phyloP scores from a whole-genome alignment of 2,797 vertebrate species.

The Telmatherina bonti region DNA sequence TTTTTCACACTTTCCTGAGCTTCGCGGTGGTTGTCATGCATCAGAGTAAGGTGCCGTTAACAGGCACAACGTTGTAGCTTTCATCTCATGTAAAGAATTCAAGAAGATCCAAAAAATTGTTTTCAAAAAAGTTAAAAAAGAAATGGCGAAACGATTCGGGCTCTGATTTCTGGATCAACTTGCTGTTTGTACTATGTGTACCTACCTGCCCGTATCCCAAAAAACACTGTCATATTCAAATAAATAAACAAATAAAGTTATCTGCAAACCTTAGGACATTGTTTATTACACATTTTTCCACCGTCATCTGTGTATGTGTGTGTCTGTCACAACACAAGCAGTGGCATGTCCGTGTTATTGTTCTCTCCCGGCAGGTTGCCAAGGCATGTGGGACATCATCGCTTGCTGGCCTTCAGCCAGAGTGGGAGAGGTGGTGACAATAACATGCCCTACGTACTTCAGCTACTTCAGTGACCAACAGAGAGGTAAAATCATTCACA shows the following conservation, averaged over 20 bases:
- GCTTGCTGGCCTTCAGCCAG: slow-evolving; percentile 92
- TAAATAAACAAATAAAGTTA: not conserved
- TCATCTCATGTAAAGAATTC: slow-evolving; percentile 1
- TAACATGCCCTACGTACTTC: slow-evolving; percentile 89
- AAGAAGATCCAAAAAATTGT: not conserved
- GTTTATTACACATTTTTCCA: not conserved
- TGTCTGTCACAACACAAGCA: slow-evolving; percentile 3
- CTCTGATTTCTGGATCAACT: too few species aligned
- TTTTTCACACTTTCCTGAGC: slow-evolving; percentile 7
- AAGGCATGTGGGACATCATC: slow-evolving; percentile 92
- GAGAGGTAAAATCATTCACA: slow-evolving; percentile 71
- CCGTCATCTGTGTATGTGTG: not conserved
- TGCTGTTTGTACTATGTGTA: not conserved
- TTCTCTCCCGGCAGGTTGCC: slow-evolving; percentile 84
- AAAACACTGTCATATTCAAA: too few species aligned
- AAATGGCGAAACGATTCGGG: too few species aligned
- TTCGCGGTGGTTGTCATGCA: not conserved
- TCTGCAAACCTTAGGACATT: not conserved
- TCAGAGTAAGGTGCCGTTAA: not conserved
- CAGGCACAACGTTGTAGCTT: slow-evolving; percentile 2
- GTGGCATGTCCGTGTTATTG: slow-evolving; percentile 39
- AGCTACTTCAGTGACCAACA: slow-evolving; percentile 85
- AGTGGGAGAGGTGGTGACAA: slow-evolving; percentile 87
- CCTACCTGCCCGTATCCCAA: not conserved
- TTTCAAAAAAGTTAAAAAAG: not conserved